Evolutionary conservation across 2,797 vertebrate genomes (phyloP).

Genomic region (Rachycentron canadum): DNA sequence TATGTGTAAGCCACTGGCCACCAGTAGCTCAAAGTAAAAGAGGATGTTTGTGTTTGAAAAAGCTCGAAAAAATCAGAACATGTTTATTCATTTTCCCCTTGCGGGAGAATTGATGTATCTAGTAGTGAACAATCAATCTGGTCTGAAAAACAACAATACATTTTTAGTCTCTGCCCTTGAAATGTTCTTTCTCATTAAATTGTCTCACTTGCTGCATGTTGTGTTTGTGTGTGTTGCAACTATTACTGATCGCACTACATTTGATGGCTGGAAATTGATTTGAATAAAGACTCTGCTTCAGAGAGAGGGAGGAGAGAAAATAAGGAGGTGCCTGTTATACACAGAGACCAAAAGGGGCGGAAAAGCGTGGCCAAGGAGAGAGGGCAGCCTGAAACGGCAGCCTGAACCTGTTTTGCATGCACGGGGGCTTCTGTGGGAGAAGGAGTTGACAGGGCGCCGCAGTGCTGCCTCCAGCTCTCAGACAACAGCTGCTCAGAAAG

Average conservation of each 20-base stretch:
- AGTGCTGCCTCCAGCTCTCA: conserved; percentile 83
- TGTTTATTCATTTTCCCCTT: conserved; percentile 40
- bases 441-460: conserved; percentile 83
- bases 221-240: conserved; percentile 46
- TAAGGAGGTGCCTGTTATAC: conserved; percentile 58
- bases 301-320: conserved; percentile 32
- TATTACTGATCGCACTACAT: conserved; percentile 39
- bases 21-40: conserved; percentile 10
- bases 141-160: conserved; percentile 32
- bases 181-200: conserved; percentile 57
- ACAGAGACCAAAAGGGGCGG: conserved; percentile 51
- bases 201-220: conserved; percentile 43
- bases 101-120: conserved; percentile 33
- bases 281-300: conserved; percentile 60
- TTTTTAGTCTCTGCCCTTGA: conserved; percentile 72
- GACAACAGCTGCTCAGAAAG: conserved; percentile 86
- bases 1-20: conserved; percentile 14
- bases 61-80: conserved; percentile 12
- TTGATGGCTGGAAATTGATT: conserved; percentile 74
- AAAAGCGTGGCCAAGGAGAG: conserved; percentile 75
- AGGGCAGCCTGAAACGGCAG: conserved; percentile 72
- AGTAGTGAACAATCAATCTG: conserved; percentile 43
- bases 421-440: conserved; percentile 72
- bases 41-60: conserved; percentile 8
- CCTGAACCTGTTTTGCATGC: conserved; percentile 83